These are phyloP conservation scores for Thaleichthys pacificus DNA, from an alignment of 2,797 vertebrate species.

Conservation along the genomic window DNA sequence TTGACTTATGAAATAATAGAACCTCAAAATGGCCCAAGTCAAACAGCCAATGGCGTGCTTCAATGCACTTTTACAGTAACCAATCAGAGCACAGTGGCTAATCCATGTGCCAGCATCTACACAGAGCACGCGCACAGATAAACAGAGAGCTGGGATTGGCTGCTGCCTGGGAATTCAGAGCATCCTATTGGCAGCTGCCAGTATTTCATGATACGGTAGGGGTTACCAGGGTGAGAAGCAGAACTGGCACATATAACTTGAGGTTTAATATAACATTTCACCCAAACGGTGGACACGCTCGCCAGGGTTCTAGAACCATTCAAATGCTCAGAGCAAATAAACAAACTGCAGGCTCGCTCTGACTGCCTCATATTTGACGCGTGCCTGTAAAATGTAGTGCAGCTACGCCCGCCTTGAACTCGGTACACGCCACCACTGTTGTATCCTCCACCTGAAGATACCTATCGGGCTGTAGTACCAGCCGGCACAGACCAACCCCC, in stretches of 20 bases:
- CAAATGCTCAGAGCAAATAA: slow-evolving; percentile 25
- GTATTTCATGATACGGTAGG: slow-evolving; percentile 34
- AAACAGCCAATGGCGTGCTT: slow-evolving; percentile 43
- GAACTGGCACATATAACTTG: slow-evolving; percentile 28
- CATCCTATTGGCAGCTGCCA: slow-evolving; percentile 50
- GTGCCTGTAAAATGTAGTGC: no score
- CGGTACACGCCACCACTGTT: no score
- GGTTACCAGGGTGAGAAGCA: slow-evolving; percentile 66
- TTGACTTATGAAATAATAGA: slow-evolving; percentile 17
- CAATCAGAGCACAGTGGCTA: slow-evolving; percentile 38
- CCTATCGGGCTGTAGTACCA: not conserved
- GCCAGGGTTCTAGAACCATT: slow-evolving; percentile 1
- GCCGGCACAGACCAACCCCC: not conserved
- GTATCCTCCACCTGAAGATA: no score
- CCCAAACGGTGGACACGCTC: slow-evolving; percentile 44
- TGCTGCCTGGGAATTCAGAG: slow-evolving; percentile 29
- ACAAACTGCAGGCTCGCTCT: not conserved
- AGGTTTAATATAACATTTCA: slow-evolving; percentile 15
- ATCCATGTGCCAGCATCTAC: slow-evolving; percentile 12
- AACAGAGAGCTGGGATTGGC: slow-evolving; percentile 45
- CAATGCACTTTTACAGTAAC: slow-evolving; percentile 26
- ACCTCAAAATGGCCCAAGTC: slow-evolving; percentile 68
- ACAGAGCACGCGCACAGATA: slow-evolving; percentile 8
- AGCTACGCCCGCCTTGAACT: not conserved
- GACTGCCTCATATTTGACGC: not conserved